Percentiles rank a stretch among this genome's conserved stretches.
Evolutionary conservation across 2,113 vertebrate species (phyloP).

Genomic region (Podilymbus podiceps): DNA sequence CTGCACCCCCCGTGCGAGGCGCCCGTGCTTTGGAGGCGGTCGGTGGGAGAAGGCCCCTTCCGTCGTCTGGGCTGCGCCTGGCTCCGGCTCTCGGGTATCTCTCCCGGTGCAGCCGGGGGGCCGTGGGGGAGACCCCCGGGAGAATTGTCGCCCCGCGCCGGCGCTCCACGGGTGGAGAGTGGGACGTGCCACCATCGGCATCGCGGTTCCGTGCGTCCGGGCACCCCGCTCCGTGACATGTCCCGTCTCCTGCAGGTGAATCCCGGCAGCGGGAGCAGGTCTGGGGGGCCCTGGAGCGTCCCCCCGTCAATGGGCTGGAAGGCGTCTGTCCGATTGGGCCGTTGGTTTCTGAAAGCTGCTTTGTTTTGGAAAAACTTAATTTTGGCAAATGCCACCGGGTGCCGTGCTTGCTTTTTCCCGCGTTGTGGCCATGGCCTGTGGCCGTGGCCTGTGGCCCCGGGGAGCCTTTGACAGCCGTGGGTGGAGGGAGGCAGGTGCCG

Average conservation of each 20-base stretch:
- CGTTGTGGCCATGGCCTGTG: no score
- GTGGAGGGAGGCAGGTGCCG: not conserved
- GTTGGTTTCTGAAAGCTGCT: not conserved
- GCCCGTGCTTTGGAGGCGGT: not conserved
- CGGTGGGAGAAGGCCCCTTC: not conserved
- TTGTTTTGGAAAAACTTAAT: no score
- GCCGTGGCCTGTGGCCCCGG: not conserved
- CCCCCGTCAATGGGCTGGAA: rapidly evolving
- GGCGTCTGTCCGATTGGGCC: rapidly evolving
- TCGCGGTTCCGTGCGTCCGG: no score
- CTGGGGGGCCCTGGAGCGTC: no score
- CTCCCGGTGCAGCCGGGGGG: not conserved
- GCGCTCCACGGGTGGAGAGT: rapidly evolving
- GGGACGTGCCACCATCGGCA: no score
- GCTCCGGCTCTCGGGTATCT: not conserved
- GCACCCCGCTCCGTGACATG: not conserved
- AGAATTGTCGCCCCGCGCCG: rapidly evolving
- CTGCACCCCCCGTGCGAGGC: rapidly evolving
- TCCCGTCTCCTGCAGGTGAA: not conserved
- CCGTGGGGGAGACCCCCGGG: not conserved
- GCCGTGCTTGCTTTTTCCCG: not conserved
- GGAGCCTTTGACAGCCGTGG: not conserved
- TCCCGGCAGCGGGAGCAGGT: not conserved
- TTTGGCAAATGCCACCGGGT: not conserved
- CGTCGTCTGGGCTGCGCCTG: not conserved